Conservation (phyloP, 2,113 vertebrate genomes). For the Felis catus region F.catus_Fca126_mat1.0 CM031416.1:101132001-101132500, state of each 20-base stretch:
- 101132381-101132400: neutral
- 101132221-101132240: neutral
- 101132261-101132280: neutral
- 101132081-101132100: neutral
- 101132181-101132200: neutral
- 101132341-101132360: neutral
- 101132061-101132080: neutral
- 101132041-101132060: neutral
- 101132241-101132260: neutral
- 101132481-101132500: neutral
- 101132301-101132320: neutral
- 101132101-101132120: neutral
- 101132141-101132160: neutral
- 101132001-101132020: neutral
- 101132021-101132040: neutral
- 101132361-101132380: neutral
- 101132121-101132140: neutral
- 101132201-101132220: neutral
- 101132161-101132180: neutral
- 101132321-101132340: neutral
- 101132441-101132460: neutral
- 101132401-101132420: neutral
- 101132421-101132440: slow-evolving; percentile 20
- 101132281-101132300: neutral
- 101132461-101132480: neutral